Percentiles rank a stretch among this genome's conserved stretches.
Conservation (phyloP, 2,113 vertebrate species). For the Toxostoma redivivum region DNA sequence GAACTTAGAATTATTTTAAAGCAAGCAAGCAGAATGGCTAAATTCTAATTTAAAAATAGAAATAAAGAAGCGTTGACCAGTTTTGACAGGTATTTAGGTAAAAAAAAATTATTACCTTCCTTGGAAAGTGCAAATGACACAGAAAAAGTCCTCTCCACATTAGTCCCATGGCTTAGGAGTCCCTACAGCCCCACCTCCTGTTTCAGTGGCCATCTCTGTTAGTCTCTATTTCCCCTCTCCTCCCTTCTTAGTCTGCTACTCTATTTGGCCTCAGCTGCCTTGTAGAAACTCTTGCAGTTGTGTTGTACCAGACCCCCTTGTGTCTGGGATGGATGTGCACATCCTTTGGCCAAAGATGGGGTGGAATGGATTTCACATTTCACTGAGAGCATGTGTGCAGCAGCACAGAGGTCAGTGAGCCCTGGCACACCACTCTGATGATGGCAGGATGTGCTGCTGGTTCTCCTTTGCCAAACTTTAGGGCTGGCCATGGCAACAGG, state of each 20-base stretch:
- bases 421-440: rapidly evolving
- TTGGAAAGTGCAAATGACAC: not conserved
- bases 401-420: not conserved
- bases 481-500: not conserved
- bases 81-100: not conserved
- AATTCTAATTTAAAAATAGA: not conserved
- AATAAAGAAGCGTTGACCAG: not conserved
- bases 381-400: not conserved
- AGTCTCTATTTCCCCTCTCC: not conserved
- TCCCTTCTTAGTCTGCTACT: not conserved
- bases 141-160: not conserved
- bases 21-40: not conserved
- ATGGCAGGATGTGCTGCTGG: not conserved
- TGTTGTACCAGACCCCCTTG: not conserved
- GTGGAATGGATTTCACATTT: not conserved
- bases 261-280: not conserved
- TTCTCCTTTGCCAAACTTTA: not conserved
- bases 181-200: not conserved
- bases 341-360: not conserved
- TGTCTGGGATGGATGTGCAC: not conserved
- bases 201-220: not conserved
- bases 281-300: not conserved
- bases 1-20: not conserved
- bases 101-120: not conserved
- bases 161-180: not conserved